Conservation (phyloP, 2,888 invertebrate genomes). For the Nomada lathburiana region DNA sequence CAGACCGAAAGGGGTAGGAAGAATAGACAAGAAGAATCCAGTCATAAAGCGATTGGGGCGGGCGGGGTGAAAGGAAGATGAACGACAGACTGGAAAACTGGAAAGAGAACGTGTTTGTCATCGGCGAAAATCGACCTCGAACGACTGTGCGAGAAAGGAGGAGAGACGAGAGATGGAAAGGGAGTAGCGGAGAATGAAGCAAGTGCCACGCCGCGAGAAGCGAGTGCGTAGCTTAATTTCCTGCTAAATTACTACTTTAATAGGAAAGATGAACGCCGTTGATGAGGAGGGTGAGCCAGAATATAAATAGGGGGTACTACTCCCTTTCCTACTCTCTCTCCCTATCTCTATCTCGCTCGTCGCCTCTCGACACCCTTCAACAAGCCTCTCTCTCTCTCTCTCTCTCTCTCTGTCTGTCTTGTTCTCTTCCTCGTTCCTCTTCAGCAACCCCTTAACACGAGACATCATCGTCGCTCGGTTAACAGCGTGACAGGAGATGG, state of each 20-base stretch:
- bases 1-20: slow-evolving; percentile 4
- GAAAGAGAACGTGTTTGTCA: slow-evolving; percentile 56
- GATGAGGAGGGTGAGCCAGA: slow-evolving; percentile 84
- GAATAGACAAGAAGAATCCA: slow-evolving; percentile 15
- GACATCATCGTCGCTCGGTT: slow-evolving; percentile 75
- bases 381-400: slow-evolving; percentile 37
- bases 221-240: slow-evolving; percentile 84
- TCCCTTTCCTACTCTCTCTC: neutral
- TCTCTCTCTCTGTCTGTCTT: slow-evolving; percentile 40
- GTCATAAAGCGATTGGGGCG: slow-evolving; percentile 17
- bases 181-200: slow-evolving; percentile 73
- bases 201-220: slow-evolving; percentile 76
- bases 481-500: slow-evolving; percentile 73
- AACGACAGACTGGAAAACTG: slow-evolving; percentile 26
- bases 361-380: slow-evolving; percentile 52
- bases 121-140: slow-evolving; percentile 41
- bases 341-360: slow-evolving; percentile 62
- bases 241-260: slow-evolving; percentile 85
- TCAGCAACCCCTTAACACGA: slow-evolving; percentile 67
- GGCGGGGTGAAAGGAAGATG: neutral
- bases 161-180: slow-evolving; percentile 47
- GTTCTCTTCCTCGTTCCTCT: slow-evolving; percentile 37
- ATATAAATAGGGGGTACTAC: slow-evolving; percentile 83
- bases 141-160: slow-evolving; percentile 30
- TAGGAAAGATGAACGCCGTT: slow-evolving; percentile 84